phyloP scores from a whole-genome alignment of 92 coral and sea anemone genomes.

The Metridium senile region DNA sequence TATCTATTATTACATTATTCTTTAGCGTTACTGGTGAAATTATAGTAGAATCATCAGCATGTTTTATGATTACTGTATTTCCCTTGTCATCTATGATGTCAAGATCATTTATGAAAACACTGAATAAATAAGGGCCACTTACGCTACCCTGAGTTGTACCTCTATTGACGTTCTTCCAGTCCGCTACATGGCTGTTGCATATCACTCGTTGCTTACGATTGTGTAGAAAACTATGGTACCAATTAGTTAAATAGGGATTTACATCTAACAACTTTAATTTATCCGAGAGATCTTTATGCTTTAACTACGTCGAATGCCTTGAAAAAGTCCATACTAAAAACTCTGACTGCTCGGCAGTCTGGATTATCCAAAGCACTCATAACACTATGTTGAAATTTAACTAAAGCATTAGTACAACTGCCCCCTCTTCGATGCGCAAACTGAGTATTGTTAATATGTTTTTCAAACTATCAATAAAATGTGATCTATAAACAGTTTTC shows the following conservation, averaged over 20 bases:
- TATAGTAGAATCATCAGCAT: not conserved
- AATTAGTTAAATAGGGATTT: too few relatives aligned
- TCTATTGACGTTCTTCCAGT: too few relatives aligned
- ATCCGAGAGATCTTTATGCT: too few relatives aligned
- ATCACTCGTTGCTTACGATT: too few relatives aligned
- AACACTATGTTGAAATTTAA: conserved; percentile 53
- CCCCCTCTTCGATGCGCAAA: conserved; percentile 50
- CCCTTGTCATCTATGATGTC: not conserved
- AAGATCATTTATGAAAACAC: not conserved
- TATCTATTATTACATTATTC: not conserved
- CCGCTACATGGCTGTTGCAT: too few relatives aligned
- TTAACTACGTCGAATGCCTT: conserved; percentile 60
- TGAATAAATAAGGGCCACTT: not conserved
- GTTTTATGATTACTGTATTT: too few relatives aligned
- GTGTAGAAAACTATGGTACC: too few relatives aligned
- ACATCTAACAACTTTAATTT: too few relatives aligned
- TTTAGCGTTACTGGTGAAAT: not conserved
- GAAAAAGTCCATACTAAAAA: conserved; percentile 63
- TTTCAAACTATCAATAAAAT: conserved; percentile 29
- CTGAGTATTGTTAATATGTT: conserved; percentile 31
- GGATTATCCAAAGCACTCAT: conserved; percentile 50
- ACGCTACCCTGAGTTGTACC: not conserved
- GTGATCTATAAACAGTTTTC: conserved; percentile 35
- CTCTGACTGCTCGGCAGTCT: conserved; percentile 60
- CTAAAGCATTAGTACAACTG: conserved; percentile 55